Base-by-base conservation (phyloP, 1,140 invertebrate genomes). In the Camponotus vicinus region DNA sequence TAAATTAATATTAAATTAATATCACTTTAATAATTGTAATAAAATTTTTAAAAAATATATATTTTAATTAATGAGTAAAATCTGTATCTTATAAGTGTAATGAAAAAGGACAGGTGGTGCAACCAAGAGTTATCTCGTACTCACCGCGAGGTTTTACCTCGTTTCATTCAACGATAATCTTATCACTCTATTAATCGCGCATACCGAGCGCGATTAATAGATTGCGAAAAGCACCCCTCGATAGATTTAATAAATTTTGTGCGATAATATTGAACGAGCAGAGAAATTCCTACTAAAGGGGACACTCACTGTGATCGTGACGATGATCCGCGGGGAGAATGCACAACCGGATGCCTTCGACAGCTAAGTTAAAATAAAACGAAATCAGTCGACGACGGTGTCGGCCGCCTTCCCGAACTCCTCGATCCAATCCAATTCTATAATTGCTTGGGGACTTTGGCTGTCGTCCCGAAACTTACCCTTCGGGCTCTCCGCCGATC, bases 291-390 rank as follows among this genome's bases (percentile, higher is more conserved):
- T 66, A 64, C 42, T 66, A 85, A 90, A 61, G 88, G 66, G 89
- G 66, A 91, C 89, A 92, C 94, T 94, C 90, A 92, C 93, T 92
- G 90, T 91, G 88, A 86, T 90, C 89, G 86, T 87, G 52, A 88
- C 91, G 93, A 89, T 89, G 92, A 92, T 92, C 88, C 90, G 90
- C 89, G 86, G 89, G 85, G 89, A 92, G 93, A 92, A 94, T 93
- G 92, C 91, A 93, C 93, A 92, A 94, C 94, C 92, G 93, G 93
- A 95, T 95, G 93, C 94, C 93, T 92, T 93, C 93, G 89, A 92
- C 93, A 93, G 92, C 92, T 91, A 91, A 93, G 94, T 92, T 93
- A 94, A 95, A 95, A 95, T 95, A 95, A 95, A 95, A 94, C 92
- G 92, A 95, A 93, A 93, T 88, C 86, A 77, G 78, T 88, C 84